phyloP scores from a whole-genome alignment of 2,113 vertebrate species.

The Leucopsar rothschildi region DNA sequence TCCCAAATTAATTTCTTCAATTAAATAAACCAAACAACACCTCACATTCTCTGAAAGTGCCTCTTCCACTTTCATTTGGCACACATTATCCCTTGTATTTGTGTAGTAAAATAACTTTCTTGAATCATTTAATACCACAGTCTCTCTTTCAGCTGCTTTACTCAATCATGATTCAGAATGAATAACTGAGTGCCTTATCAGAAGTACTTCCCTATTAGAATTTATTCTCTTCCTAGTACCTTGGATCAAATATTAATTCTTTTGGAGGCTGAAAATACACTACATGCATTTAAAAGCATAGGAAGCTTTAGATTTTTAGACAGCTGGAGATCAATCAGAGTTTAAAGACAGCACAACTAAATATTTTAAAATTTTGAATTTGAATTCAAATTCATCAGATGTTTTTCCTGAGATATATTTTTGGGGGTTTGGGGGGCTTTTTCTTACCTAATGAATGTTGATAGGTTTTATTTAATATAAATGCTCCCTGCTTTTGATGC shows the following conservation, averaged over 20 bases:
- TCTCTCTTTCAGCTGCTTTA: neutral
- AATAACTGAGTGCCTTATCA: neutral
- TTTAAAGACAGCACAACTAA: neutral
- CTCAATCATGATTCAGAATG: neutral
- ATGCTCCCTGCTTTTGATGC: neutral
- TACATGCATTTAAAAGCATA: neutral
- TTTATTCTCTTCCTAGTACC: neutral
- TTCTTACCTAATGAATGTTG: neutral
- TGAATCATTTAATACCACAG: neutral
- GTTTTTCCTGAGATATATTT: neutral
- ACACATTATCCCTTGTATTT: neutral
- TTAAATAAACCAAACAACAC: neutral
- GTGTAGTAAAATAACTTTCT: neutral
- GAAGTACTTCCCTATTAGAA: neutral
- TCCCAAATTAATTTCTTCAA: neutral
- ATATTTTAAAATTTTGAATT: neutral
- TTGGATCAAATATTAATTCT: neutral
- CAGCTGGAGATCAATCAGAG: neutral
- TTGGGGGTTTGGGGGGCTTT: accelerated
- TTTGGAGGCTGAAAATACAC: neutral
- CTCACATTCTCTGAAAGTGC: neutral
- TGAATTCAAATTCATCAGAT: neutral
- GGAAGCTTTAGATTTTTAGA: neutral
- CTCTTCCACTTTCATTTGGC: neutral
- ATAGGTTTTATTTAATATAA: neutral